A percentile compares a stretch with the other conserved stretches of the same genome.
These are phyloP conservation scores for Bryconaethiops microstoma DNA, from an alignment of 2,797 vertebrate species.

Conservation along the genomic window DNA sequence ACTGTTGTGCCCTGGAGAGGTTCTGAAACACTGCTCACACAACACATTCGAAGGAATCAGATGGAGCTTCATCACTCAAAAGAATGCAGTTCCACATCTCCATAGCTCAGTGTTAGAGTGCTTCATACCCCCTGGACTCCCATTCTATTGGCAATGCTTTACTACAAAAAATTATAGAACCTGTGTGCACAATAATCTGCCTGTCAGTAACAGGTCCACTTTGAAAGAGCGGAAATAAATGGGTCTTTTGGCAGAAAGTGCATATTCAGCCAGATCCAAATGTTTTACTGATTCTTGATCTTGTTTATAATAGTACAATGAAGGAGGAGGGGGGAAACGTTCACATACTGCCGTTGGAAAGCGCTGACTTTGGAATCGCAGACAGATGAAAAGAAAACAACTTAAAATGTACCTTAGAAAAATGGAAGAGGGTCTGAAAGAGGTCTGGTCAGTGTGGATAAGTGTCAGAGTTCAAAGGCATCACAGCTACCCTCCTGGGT, in stretches of 20 bases:
- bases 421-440: neutral
- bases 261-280: neutral
- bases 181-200: no score
- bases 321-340: no score
- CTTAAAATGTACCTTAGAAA: neutral
- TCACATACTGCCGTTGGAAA: no score
- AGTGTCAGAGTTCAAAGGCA: conserved; percentile 19
- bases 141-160: no score
- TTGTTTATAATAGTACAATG: neutral
- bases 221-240: neutral
- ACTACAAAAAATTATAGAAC: no score
- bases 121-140: no score
- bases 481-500: neutral
- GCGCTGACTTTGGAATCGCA: neutral
- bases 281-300: neutral
- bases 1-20: no score
- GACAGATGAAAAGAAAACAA: neutral
- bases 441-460: neutral
- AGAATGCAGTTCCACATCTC: no score
- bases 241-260: neutral
- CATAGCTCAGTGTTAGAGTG: no score
- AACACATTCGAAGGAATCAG: no score
- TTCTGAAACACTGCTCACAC: no score
- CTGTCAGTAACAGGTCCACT: neutral
- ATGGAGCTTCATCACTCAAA: no score